Evolutionary conservation across 1,140 invertebrate genomes (phyloP), one percentile per base, ranked within the genome.

Genomic region (Aphelenchoides besseyi): DNA sequence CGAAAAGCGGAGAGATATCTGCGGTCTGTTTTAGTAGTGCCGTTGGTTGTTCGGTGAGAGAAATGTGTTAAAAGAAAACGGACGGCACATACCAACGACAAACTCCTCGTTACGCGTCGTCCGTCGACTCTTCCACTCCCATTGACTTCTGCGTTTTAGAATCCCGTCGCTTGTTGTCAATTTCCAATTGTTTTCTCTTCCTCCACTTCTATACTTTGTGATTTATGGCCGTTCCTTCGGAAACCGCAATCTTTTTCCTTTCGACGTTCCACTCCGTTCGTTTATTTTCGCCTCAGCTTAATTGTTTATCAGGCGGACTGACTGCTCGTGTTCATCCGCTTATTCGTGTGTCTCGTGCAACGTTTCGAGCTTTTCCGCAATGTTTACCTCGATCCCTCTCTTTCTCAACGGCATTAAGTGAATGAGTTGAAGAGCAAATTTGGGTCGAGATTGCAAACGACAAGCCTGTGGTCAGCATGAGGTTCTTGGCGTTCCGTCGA

Each of bases 291-390:
- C 41, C 41, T 23, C 41, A 23, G n/a, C n/a, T 23, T 48, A 12
- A 48, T 48, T 48, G 41, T 48, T 48, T 48, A 48, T 48, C 41
- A 48, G 41, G 41, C 41, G 41, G 41, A 23, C n/a, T n/a, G n/a
- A n/a, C 41, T 23, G 41, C 41, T 48, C 41, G 41, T 48, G 41
- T 48, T 48, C 41, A 48, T 48, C 41, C 41, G 41, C 41, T 48
- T 23, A 23, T 48, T 23, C 41, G 12, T 23, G 41, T 23, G 41
- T 23, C 41, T 48, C 41, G 41, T 48, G 12, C 41, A 48, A 48
- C 41, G 41, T 12, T 48, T 48, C 41, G 41, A 23, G 41, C 12
- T 12, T 48, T 23, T 23, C 12, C 41, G 12, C 12, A 48, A 23
- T 48, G 41, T 48, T 48, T 48, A 48, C 41, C n/a, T 48, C 41